These are phyloP conservation scores for Epiblema foenella DNA, from an alignment of 2,888 invertebrate genomes.

Conservation along the genomic window DNA sequence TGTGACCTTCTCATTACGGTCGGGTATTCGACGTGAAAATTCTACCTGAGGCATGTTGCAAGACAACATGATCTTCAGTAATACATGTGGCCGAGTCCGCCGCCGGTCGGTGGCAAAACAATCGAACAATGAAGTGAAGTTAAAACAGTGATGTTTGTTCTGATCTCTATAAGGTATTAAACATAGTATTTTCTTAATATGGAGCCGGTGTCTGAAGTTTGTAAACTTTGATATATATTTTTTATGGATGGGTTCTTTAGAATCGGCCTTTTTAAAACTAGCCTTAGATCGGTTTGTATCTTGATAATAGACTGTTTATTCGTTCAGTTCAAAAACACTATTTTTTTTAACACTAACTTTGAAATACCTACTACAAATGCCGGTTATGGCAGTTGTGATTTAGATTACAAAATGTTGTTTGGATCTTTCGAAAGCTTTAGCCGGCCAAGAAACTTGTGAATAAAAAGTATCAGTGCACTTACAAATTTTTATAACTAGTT, in stretches of 20 bases:
- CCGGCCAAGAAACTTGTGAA: not conserved
- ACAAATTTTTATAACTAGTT: conserved; percentile 7
- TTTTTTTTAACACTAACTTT: not conserved
- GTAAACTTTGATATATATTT: not conserved
- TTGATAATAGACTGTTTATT: not conserved
- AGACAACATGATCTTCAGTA: conserved; percentile 66
- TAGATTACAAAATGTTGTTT: not conserved
- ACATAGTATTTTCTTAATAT: conserved; percentile 17
- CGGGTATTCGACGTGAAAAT: conserved; percentile 73
- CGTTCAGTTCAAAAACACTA: not conserved
- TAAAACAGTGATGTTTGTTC: conserved; percentile 69
- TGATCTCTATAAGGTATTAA: conserved; percentile 30
- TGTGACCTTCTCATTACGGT: conserved; percentile 52
- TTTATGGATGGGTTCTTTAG: not conserved
- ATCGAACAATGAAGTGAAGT: conserved; percentile 51
- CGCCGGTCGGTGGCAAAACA: conserved; percentile 50
- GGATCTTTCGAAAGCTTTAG: not conserved
- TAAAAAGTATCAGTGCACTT: not conserved
- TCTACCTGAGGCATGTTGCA: conserved; percentile 69
- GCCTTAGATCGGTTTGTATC: not conserved
- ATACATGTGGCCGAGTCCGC: conserved; percentile 64
- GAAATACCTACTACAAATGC: too few species aligned
- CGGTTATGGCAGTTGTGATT: not conserved
- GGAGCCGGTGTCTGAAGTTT: conserved; percentile 29
- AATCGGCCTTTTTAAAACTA: not conserved